Percentiles rank a stretch among this genome's conserved stretches.
Conservation (phyloP, 2,797 vertebrate genomes). For the Lerista edwardsae region DNA sequence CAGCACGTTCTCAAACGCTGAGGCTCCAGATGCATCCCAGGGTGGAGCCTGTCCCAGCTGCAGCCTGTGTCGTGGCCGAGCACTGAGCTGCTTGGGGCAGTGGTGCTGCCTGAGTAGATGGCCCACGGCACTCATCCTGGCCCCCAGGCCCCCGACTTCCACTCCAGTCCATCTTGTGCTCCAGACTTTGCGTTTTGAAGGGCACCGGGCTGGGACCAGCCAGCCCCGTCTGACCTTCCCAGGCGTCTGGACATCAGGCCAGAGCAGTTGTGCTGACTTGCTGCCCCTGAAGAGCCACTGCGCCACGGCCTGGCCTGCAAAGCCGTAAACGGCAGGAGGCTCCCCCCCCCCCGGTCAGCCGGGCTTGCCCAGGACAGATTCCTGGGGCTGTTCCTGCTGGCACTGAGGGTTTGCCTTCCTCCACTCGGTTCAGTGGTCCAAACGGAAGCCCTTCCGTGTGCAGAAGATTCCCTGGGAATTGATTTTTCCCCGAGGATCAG, state of each 20-base stretch:
- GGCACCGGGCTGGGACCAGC: too few species aligned
- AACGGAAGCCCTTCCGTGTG: not conserved
- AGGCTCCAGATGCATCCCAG: not conserved
- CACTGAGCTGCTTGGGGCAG: not conserved
- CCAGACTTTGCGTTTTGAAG: not conserved
- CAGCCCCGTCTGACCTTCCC: too few species aligned
- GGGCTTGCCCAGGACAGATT: not conserved
- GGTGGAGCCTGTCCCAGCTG: not conserved
- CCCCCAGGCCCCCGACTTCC: too few species aligned
- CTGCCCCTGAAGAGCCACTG: not conserved
- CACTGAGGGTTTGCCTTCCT: too few species aligned
- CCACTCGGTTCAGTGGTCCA: too few species aligned
- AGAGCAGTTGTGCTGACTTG: not conserved
- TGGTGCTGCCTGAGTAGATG: too few species aligned
- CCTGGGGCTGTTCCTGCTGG: not conserved
- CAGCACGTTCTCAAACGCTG: not conserved
- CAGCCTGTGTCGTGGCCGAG: too few species aligned
- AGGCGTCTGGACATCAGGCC: not conserved
- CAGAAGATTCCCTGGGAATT: not conserved
- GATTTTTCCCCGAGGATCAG: too few species aligned
- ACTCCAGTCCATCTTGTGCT: too few species aligned
- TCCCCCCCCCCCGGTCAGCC: not conserved
- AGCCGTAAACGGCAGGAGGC: not conserved
- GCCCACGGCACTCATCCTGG: too few species aligned
- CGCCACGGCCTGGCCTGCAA: not conserved